These are phyloP conservation scores for Diaprepes abbreviatus DNA, from an alignment of 2,888 invertebrate genomes.

Conservation along the genomic window DNA sequence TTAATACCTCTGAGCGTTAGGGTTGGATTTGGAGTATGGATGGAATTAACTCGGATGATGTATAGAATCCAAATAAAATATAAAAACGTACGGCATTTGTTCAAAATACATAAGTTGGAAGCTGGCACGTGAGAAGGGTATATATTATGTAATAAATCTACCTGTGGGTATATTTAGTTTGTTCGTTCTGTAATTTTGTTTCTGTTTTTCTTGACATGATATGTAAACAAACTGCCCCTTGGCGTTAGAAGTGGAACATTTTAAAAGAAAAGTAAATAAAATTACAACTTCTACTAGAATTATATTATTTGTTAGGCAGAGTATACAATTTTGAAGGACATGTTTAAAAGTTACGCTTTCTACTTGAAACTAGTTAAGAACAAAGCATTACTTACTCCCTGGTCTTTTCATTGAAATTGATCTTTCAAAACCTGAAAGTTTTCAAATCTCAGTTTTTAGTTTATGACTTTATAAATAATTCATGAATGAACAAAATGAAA, in stretches of 20 bases:
- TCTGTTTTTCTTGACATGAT: neutral
- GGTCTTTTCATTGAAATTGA: no score
- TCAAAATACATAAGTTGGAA: neutral
- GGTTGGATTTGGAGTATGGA: neutral
- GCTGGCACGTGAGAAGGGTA: neutral
- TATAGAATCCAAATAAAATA: constrained; percentile 1
- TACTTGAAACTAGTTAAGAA: no score
- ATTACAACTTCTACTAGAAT: no score
- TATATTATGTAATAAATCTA: neutral
- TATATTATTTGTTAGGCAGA: neutral
- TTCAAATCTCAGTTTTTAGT: no score
- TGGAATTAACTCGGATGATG: neutral
- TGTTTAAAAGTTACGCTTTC: no score
- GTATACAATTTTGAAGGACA: no score
- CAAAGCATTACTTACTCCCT: no score
- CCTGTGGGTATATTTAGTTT: neutral
- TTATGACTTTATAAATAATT: no score
- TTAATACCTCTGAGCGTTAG: no score
- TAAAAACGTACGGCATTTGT: constrained; percentile 3
- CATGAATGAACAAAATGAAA: no score
- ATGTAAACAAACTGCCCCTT: constrained; percentile 2
- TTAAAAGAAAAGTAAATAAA: neutral
- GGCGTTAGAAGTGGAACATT: neutral
- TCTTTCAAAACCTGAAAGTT: no score
- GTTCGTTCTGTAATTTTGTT: constrained; percentile 9